phyloP scores from a whole-genome alignment of 2,113 vertebrate species.

The Mormyrus iriodes region DNA sequence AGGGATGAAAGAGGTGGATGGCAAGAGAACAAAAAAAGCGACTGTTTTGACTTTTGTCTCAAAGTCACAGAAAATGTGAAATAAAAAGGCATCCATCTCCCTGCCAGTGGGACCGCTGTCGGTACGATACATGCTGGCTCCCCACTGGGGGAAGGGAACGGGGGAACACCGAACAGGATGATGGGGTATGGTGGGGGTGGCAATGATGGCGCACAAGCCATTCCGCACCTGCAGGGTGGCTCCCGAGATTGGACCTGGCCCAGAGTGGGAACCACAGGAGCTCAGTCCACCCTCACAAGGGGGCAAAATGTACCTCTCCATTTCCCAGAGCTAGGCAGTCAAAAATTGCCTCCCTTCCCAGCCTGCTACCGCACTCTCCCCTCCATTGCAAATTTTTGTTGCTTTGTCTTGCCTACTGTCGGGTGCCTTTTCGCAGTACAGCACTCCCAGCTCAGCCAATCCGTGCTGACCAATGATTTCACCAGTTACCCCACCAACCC shows the following conservation, averaged over 20 bases:
- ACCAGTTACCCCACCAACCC: background rate
- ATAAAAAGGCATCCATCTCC: conserved; percentile 8
- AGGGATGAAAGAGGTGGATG: background rate
- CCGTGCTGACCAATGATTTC: background rate
- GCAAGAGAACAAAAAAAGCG: background rate
- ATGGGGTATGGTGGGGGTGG: background rate
- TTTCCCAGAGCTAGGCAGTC: background rate
- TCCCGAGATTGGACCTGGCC: background rate
- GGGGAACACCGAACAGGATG: background rate
- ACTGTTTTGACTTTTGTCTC: background rate
- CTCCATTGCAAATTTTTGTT: no score
- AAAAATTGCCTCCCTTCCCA: background rate
- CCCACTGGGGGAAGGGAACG: background rate
- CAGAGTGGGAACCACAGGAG: background rate
- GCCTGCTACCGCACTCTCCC: background rate
- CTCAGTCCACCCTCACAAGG: background rate
- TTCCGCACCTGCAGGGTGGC: background rate
- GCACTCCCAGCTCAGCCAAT: background rate
- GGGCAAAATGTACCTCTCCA: background rate
- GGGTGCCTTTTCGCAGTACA: background rate
- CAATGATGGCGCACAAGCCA: background rate
- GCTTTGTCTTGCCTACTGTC: no score
- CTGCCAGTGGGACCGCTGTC: background rate
- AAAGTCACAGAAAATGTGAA: conserved; percentile 9
- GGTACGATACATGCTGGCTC: background rate